Conservation (phyloP, 2,888 invertebrate species). For the Drosophila mulleri region DNA sequence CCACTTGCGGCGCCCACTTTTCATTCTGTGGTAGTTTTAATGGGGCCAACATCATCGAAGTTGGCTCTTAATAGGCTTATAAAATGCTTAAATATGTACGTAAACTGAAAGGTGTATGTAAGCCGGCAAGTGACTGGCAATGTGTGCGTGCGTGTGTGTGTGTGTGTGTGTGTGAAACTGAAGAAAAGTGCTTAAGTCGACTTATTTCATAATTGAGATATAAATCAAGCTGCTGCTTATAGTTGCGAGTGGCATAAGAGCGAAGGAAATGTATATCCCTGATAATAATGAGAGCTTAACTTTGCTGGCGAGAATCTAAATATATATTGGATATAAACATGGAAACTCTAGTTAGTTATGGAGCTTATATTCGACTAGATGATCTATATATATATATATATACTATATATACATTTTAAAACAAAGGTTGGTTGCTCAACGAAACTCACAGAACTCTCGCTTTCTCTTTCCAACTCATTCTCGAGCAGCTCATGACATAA, state of each 20-base stretch:
- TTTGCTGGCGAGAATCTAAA: background rate
- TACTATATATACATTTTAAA: too few species aligned
- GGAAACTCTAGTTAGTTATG: too few species aligned
- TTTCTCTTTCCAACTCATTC: too few species aligned
- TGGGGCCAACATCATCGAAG: conserved; percentile 56
- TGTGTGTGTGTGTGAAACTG: conserved; percentile 5
- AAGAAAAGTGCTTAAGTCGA: conserved; percentile 27
- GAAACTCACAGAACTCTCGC: too few species aligned
- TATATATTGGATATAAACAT: background rate
- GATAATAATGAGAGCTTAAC: background rate
- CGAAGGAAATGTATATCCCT: background rate
- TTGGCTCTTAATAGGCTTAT: conserved; percentile 58
- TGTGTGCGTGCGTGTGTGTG: background rate
- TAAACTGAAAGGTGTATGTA: conserved; percentile 20
- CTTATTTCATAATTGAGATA: conserved; percentile 29
- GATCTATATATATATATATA: too few species aligned
- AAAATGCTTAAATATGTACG: conserved; percentile 46
- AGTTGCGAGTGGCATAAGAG: background rate
- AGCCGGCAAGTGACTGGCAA: background rate
- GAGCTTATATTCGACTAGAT: too few species aligned
- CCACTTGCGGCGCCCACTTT: conserved; percentile 60
- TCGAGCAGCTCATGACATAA: background rate
- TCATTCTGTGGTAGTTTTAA: conserved; percentile 45
- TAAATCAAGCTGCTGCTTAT: background rate
- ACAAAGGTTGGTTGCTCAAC: too few species aligned